Evolutionary conservation across 2,797 vertebrate species (phyloP).

Genomic region (Acipenser transmontanus): DNA sequence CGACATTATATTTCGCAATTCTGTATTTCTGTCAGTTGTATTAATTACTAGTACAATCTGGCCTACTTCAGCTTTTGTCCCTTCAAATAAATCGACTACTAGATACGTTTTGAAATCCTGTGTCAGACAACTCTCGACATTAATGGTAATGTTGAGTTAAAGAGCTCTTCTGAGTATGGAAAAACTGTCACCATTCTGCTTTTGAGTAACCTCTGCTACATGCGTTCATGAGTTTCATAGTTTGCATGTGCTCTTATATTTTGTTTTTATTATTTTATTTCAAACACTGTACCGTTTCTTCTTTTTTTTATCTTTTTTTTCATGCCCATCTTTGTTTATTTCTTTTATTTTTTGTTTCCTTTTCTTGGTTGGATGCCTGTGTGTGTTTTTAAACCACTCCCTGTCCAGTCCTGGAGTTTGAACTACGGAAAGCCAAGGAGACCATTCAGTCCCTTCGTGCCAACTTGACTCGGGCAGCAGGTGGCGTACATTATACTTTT

Average conservation of each 20-base stretch:
- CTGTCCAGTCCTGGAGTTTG: constrained; percentile 99
- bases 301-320: constrained; percentile 69
- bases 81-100: constrained; percentile 3
- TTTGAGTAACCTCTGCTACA: constrained; percentile 95
- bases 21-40: too few relatives aligned
- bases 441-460: constrained; percentile 99
- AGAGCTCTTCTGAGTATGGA: constrained; percentile 41
- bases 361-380: constrained; percentile 95
- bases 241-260: constrained; percentile 76
- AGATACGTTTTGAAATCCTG: constrained; percentile 55
- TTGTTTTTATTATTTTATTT: constrained; percentile 38
- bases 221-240: constrained; percentile 83
- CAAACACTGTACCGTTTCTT: constrained; percentile 70
- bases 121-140: constrained; percentile 89
- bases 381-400: constrained; percentile 88
- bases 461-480: constrained; percentile 99
- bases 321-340: constrained; percentile 90
- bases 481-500: constrained; percentile 96
- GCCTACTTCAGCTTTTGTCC: too few relatives aligned
- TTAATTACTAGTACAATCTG: too few relatives aligned
- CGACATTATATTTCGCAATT: too few relatives aligned
- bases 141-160: constrained; percentile 26
- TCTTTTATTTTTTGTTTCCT: constrained; percentile 78
- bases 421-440: constrained; percentile 99
- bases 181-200: constrained; percentile 68